Base-by-base conservation (phyloP, 2,797 vertebrate species). In the Botia almorhae region DNA sequence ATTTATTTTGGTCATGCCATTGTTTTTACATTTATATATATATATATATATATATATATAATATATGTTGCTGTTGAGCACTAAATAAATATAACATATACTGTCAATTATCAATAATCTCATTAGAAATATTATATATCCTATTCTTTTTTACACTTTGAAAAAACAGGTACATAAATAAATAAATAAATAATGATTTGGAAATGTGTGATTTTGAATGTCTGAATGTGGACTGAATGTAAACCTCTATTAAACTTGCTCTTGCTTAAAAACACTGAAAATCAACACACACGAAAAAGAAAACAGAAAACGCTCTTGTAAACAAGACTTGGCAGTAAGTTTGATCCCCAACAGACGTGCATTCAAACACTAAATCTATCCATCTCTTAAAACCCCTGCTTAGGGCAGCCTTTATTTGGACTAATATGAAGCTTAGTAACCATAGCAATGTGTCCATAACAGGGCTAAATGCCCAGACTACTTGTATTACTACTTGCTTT, bases 301-400 rank as follows among this genome's bases (percentile, higher is more conserved):
- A 70, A 78, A 21, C 56, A 51, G 1, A 50, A 63, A 60, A 61
- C 19, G 14, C 19, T 79, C 8, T 64, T 71, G 56, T 71, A 71
- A 64, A 79, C 58, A 43, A 71, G 21, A 3, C 55, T 4, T 12
- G 19, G 55, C 43, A 83, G 67, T 29, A 50, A 26, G 50, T 60
- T 55, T 71, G 61, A 71, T 21, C 63, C 46, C 39, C 16, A 73
- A 74, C 72, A 86, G 69, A 70, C 73, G 13, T 61, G 75, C 48
- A 48, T 70, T 50, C 50, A 82, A 90, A 88, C 85, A 87, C 85
- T 84, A 85, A 81, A 77, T 73, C 81, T 84, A 82, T 77, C 87
- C 88, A 81, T 89, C 88, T 86, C 90, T 90, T 87, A 83, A 87
- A 84, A 58, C 29, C 64, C 69, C 16, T 56, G 33, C 69, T 68